A percentile compares a stretch with the other conserved stretches of the same genome.
phyloP scores from a whole-genome alignment of 2,113 vertebrate genomes.

The Callorhinus ursinus region DNA sequence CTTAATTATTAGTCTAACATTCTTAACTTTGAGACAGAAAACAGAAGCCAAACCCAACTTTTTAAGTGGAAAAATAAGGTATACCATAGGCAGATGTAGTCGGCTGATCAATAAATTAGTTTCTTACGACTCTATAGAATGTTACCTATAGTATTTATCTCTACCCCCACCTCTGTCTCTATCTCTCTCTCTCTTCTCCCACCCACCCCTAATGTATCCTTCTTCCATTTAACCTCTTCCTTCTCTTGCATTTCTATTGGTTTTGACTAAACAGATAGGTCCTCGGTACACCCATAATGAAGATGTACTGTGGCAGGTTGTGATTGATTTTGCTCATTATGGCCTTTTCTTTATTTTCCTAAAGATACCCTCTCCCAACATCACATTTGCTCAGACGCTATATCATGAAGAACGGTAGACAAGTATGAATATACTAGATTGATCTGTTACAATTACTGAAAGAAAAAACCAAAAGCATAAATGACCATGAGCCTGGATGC shows the following conservation, averaged over 20 bases:
- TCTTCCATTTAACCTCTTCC: not conserved
- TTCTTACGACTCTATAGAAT: not conserved
- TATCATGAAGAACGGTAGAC: not conserved
- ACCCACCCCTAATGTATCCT: not conserved
- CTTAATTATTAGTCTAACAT: not conserved
- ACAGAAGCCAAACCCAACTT: not conserved
- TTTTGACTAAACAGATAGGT: slow-evolving; percentile 49
- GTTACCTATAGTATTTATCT: not conserved
- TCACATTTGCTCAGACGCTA: not conserved
- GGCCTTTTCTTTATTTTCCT: not conserved
- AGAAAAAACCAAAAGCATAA: not conserved
- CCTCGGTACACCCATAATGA: slow-evolving; percentile 1
- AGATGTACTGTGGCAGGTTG: not conserved
- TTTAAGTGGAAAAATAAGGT: slow-evolving; percentile 9
- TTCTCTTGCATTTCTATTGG: slow-evolving; percentile 7
- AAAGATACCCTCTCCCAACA: not conserved
- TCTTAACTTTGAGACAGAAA: not conserved
- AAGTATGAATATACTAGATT: not conserved
- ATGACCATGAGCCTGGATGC: not conserved
- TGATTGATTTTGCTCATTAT: not conserved
- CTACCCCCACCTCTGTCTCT: not conserved
- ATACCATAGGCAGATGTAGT: not conserved
- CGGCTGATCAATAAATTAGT: not conserved
- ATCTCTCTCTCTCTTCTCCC: not conserved
- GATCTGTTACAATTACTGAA: not conserved